Percentiles rank a stretch among this genome's conserved stretches.
phyloP scores from a whole-genome alignment of 2,113 vertebrate species.

The Phylloscopus trochiloides region DNA sequence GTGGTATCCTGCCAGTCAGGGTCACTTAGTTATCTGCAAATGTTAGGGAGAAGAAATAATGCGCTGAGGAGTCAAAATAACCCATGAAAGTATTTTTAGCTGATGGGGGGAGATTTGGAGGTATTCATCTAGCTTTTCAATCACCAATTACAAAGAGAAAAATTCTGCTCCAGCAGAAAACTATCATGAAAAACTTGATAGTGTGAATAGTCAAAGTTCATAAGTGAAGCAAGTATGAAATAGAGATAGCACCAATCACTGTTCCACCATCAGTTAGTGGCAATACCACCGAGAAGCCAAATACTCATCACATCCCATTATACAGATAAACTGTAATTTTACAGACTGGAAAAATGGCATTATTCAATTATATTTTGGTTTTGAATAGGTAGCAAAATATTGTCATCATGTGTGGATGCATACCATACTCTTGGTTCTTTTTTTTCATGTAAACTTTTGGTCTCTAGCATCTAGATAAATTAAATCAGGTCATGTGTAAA shows the following conservation, averaged over 20 bases:
- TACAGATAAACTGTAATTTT: not conserved
- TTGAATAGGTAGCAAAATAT: not conserved
- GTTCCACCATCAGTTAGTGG: not conserved
- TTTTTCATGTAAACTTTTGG: not conserved
- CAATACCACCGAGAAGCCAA: not conserved
- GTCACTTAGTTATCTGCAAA: not conserved
- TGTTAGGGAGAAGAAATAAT: not conserved
- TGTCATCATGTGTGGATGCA: not conserved
- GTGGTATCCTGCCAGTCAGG: no score
- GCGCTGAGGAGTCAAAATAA: not conserved
- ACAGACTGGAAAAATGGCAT: not conserved
- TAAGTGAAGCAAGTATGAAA: not conserved
- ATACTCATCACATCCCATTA: not conserved
- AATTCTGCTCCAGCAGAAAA: not conserved
- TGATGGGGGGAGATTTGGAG: not conserved
- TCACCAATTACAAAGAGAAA: not conserved
- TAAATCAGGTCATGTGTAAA: not conserved
- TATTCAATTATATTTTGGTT: not conserved
- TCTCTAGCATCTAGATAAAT: not conserved
- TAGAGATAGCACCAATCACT: not conserved
- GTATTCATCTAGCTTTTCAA: not conserved
- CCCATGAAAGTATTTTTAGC: not conserved
- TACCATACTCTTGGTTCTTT: not conserved
- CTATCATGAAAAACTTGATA: not conserved
- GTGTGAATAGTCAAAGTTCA: not conserved